phyloP scores from a whole-genome alignment of 2,888 invertebrate species.

The Fragum sueziense region DNA sequence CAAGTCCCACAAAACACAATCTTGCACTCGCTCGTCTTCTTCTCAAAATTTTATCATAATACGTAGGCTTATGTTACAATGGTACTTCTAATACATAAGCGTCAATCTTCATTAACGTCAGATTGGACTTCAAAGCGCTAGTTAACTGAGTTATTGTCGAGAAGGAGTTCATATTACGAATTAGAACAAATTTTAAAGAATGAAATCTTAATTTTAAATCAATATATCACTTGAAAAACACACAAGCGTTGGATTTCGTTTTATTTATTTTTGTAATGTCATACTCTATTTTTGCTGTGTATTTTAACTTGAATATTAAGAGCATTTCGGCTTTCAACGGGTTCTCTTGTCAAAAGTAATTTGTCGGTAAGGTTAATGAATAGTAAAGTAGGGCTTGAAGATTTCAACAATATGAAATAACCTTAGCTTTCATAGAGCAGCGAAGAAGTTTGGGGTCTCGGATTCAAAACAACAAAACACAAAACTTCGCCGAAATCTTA shows the following conservation, averaged over 20 bases:
- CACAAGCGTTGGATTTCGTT: slow-evolving; percentile 22
- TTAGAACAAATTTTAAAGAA: slow-evolving; percentile 30
- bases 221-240: slow-evolving; percentile 47
- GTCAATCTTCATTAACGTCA: slow-evolving; percentile 13
- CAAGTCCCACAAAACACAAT: too few species aligned
- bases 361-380: background rate
- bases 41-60: background rate
- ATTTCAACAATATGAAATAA: too few species aligned
- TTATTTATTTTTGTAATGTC: slow-evolving; percentile 44
- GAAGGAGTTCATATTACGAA: slow-evolving; percentile 24
- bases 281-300: slow-evolving; percentile 26
- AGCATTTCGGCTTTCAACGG: slow-evolving; percentile 10
- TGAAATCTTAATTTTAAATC: slow-evolving; percentile 45
- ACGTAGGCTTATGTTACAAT: background rate
- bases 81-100: background rate
- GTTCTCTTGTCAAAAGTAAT: background rate
- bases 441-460: too few species aligned
- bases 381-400: background rate
- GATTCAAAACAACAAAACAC: too few species aligned
- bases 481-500: too few species aligned
- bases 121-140: slow-evolving; percentile 4
- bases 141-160: slow-evolving; percentile 13
- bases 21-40: too few species aligned
- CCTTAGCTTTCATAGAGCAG: too few species aligned
- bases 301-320: slow-evolving; percentile 11